Conservation (phyloP, 2,113 vertebrate genomes). For the Galeopterus variegatus region DNA sequence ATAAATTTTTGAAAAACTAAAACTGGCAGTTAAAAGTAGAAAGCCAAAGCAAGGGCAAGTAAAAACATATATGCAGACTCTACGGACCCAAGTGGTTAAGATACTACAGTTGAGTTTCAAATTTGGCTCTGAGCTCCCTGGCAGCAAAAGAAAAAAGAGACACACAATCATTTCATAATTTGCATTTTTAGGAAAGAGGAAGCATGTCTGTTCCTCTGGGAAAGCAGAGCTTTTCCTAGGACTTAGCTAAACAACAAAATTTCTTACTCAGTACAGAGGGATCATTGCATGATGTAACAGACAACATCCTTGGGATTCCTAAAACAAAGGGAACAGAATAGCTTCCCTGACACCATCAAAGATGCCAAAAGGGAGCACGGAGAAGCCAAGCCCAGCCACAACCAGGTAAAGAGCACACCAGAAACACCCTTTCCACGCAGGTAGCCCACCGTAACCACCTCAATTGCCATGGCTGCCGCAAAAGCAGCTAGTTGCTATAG, state of each 20-base stretch:
- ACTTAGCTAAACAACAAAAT: not conserved
- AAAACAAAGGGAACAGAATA: not conserved
- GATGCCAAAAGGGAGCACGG: too few relatives aligned
- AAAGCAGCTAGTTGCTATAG: too few relatives aligned
- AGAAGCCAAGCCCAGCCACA: too few relatives aligned
- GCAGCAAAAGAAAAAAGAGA: slow-evolving; percentile 18
- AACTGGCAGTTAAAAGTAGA: not conserved
- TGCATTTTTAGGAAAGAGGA: not conserved
- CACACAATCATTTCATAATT: not conserved
- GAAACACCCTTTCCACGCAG: too few relatives aligned
- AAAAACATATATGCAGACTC: not conserved
- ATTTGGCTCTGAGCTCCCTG: not conserved
- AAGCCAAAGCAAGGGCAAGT: not conserved
- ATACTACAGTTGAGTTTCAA: not conserved
- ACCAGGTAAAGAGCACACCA: too few relatives aligned
- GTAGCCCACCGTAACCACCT: too few relatives aligned
- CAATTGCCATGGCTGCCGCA: too few relatives aligned
- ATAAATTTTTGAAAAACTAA: not conserved
- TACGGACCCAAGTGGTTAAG: not conserved
- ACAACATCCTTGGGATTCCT: not conserved
- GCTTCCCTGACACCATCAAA: not conserved
- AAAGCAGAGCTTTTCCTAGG: not conserved
- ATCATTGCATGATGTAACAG: not conserved
- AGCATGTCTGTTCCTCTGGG: not conserved
- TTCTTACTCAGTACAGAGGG: not conserved